A percentile compares a stretch with the other conserved stretches of the same genome.
Evolutionary conservation across 2,888 invertebrate genomes (phyloP).

Genomic region (Sesamia inferens): DNA sequence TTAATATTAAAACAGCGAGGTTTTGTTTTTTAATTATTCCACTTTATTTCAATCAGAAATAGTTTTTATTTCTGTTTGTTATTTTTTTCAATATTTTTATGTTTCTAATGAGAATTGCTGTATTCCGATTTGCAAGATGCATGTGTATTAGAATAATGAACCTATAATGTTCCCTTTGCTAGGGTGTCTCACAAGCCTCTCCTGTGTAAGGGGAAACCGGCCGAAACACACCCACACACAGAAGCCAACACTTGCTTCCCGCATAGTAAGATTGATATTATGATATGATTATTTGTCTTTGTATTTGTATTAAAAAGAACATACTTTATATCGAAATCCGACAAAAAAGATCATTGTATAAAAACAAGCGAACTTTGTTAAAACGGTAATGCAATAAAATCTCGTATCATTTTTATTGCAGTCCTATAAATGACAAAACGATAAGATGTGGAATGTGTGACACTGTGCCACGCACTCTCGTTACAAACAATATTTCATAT

Average conservation of each 20-base stretch:
- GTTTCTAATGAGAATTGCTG: too few relatives aligned
- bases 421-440: constrained; percentile 38
- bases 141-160: too few relatives aligned
- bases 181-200: too few relatives aligned
- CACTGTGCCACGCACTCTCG: constrained; percentile 5
- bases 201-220: too few relatives aligned
- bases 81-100: background rate
- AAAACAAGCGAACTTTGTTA: constrained; percentile 14
- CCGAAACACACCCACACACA: too few relatives aligned
- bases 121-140: too few relatives aligned
- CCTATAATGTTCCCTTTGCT: too few relatives aligned
- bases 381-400: constrained; percentile 23
- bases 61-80: background rate
- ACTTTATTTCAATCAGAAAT: background rate
- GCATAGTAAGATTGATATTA: too few relatives aligned
- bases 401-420: constrained; percentile 47
- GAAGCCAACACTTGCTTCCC: background rate
- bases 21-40: background rate
- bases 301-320: background rate
- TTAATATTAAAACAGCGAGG: background rate
- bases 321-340: background rate
- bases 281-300: too few relatives aligned
- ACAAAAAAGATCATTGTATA: background rate
- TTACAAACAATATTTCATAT: constrained; percentile 31
- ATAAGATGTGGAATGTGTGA: constrained; percentile 40